A percentile compares a stretch with the other conserved stretches of the same genome.
These are phyloP conservation scores for Myotis davidii DNA, from an alignment of 2,113 vertebrate species.

Conservation along the genomic window DNA sequence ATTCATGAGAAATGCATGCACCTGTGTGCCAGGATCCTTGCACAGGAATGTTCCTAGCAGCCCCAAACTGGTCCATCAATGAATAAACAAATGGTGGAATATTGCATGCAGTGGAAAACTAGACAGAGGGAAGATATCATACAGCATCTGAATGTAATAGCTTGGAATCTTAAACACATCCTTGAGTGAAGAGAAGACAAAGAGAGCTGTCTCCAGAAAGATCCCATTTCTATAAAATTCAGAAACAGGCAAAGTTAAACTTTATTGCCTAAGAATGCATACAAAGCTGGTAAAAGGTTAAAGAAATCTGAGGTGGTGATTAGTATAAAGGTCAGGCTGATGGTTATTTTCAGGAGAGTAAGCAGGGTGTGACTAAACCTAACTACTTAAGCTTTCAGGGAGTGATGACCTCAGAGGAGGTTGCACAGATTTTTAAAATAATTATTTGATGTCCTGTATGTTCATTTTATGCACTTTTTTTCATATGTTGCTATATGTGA, in stretches of 20 bases:
- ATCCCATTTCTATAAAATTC: neutral
- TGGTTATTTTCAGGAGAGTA: neutral
- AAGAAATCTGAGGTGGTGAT: neutral
- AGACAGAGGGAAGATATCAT: neutral
- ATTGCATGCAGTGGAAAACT: neutral
- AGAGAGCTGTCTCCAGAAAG: neutral
- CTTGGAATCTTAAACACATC: neutral
- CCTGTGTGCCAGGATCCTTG: neutral
- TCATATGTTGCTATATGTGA: neutral
- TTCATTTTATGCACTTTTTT: neutral
- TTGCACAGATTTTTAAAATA: neutral
- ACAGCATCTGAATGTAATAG: accelerated
- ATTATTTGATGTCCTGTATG: neutral
- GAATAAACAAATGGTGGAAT: neutral
- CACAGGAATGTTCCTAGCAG: neutral
- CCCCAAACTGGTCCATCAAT: neutral
- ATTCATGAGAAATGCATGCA: neutral
- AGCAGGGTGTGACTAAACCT: neutral
- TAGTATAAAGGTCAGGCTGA: neutral
- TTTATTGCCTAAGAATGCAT: neutral
- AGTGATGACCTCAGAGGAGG: neutral
- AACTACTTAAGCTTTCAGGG: accelerated
- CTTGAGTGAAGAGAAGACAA: neutral
- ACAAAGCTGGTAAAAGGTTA: neutral
- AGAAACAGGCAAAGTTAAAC: neutral